Evolutionary conservation across 1,140 invertebrate genomes (phyloP), one percentile per base, ranked within the genome.

Genomic region (Cydia splendana): DNA sequence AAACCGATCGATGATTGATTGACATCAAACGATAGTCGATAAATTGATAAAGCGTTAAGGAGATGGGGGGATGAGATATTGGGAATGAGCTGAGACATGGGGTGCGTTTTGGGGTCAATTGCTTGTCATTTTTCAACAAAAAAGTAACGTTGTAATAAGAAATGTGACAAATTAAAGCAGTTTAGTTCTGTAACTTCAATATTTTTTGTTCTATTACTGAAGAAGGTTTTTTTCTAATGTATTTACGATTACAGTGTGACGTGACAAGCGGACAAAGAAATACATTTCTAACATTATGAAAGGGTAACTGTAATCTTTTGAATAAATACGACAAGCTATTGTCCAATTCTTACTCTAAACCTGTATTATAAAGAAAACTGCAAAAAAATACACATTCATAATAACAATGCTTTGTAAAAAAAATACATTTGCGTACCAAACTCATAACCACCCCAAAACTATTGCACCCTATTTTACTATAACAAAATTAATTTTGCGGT

Each of bases 381-480:
- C 38, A 77, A 74, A 65, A 28, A 77, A 77, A 77, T 74, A 28
- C 13, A 9, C 74, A 18, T 62, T 62, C 20, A 62, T 62, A 53
- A 57, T 9, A 15, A 75, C 42, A 75, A 57, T 48, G 13, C 45
- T 12, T 15, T 24, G 2, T 38, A 7, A 78, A 84, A 82, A 82
- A 78, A 45, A 28, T 51, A 79, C 75, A 81, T 82, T 84, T 84
- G 82, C 84, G 71, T 85, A 84, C 78, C 77, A 76, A 78, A 78
- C 75, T 75, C 76, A 69, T 77, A 77, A 74, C 74, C 77, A 83
- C 87, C 87, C 87, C 81, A 84, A 77, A 62, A 51, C 74, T 76
- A 80, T 81, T 81, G 65, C 82, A 85, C 87, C 89, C 87, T 79
- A 83, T 79, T 84, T 87, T 85, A 84, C 71, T 80, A 82, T 83